Percentiles rank a stretch among this genome's conserved stretches.
Conservation (phyloP, 2,113 vertebrate genomes). For the Gobius niger region DNA sequence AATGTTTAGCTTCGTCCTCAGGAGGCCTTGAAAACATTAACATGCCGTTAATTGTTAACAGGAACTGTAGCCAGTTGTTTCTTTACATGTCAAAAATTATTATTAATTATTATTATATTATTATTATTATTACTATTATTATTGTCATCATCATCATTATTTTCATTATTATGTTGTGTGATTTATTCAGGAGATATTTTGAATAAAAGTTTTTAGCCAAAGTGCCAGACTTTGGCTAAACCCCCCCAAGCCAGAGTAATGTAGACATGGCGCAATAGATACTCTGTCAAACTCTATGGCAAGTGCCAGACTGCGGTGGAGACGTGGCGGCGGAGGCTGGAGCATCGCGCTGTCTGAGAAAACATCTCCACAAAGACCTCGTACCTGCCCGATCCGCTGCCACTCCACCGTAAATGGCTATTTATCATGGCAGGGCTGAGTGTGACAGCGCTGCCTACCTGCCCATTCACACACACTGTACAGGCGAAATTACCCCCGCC, state of each 20-base stretch:
- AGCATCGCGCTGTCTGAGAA: constrained; percentile 56
- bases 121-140: too few species aligned
- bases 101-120: too few species aligned
- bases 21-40: constrained; percentile 63
- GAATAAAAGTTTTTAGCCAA: background rate
- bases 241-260: constrained; percentile 42
- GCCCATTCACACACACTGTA: constrained; percentile 50
- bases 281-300: constrained; percentile 63
- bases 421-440: constrained; percentile 68
- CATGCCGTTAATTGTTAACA: constrained; percentile 46
- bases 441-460: constrained; percentile 62
- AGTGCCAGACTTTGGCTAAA: constrained; percentile 20
- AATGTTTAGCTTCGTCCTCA: constrained; percentile 54
- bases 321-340: constrained; percentile 43
- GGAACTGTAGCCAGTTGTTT: too few species aligned
- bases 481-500: constrained; percentile 57
- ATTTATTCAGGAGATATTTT: background rate
- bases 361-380: constrained; percentile 57
- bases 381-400: constrained; percentile 65
- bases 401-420: constrained; percentile 69
- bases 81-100: too few species aligned
- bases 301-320: constrained; percentile 59
- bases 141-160: too few species aligned
- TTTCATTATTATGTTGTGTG: too few species aligned
- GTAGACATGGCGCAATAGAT: constrained; percentile 53